Conservation (phyloP, 2,888 invertebrate genomes). For the Dyspetes luteomarginatus region DNA sequence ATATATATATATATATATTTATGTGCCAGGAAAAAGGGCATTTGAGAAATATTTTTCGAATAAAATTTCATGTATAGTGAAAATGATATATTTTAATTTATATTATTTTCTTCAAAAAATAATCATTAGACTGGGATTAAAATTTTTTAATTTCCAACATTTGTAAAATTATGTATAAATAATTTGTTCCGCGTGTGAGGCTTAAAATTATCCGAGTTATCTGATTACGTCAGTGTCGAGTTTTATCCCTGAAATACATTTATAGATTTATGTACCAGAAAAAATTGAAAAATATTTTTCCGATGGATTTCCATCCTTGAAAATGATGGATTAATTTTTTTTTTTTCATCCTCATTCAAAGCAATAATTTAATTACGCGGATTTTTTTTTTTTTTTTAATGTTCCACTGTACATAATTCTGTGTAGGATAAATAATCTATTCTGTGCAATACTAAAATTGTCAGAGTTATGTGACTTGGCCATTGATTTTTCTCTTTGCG, state of each 20-base stretch:
- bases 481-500: constrained; percentile 5
- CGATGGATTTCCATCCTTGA: not conserved
- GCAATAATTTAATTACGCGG: too few relatives aligned
- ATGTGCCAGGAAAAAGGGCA: not conserved
- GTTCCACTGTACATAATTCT: not conserved
- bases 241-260: too few relatives aligned
- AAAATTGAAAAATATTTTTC: not conserved
- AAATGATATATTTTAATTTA: not conserved
- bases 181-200: too few relatives aligned
- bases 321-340: not conserved
- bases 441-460: not conserved
- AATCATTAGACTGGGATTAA: too few relatives aligned
- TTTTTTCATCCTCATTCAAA: not conserved
- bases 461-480: constrained; percentile 22
- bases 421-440: not conserved
- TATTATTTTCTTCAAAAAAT: too few relatives aligned
- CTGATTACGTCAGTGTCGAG: too few relatives aligned
- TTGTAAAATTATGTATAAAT: too few relatives aligned
- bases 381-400: not conserved
- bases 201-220: too few relatives aligned
- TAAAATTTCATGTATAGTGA: not conserved
- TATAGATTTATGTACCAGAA: too few relatives aligned
- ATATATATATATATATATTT: not conserved
- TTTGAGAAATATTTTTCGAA: not conserved
- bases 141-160: too few relatives aligned